phyloP scores from a whole-genome alignment of 2,113 vertebrate genomes.

The Antechinus flavipes region DNA sequence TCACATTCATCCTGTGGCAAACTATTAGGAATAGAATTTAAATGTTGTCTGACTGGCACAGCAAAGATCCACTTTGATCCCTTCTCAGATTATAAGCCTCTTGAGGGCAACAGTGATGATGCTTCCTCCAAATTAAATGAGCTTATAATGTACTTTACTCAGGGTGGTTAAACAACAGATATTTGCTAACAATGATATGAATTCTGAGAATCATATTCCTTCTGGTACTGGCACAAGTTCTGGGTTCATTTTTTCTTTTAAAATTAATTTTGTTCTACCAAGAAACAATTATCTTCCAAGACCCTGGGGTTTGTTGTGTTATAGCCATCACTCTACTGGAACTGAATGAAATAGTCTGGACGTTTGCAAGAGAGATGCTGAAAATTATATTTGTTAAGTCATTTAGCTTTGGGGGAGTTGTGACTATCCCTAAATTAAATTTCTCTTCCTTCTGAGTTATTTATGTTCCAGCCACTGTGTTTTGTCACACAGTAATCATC shows the following conservation, averaged over 20 bases:
- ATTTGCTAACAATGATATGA: background rate
- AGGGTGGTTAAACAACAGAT: background rate
- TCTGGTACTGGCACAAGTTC: conserved; percentile 35
- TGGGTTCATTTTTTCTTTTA: conserved; percentile 38
- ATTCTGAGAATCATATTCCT: conserved; percentile 4
- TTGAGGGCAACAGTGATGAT: background rate
- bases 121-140: background rate
- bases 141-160: background rate
- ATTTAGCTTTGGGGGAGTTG: conserved; percentile 22
- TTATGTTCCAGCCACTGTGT: conserved; percentile 23
- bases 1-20: background rate
- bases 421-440: conserved; percentile 13
- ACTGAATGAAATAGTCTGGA: conserved; percentile 33
- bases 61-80: background rate
- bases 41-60: background rate
- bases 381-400: conserved; percentile 37
- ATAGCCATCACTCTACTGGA: conserved; percentile 26
- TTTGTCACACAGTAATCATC: conserved; percentile 41
- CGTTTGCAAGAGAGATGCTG: background rate
- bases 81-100: conserved; percentile 26
- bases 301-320: conserved; percentile 50
- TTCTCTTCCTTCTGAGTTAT: conserved; percentile 15
- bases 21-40: background rate
- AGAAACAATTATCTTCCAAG: conserved; percentile 49
- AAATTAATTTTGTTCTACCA: conserved; percentile 57